phyloP scores from a whole-genome alignment of 1,140 invertebrate genomes.

The Procambarus virginalis region DNA sequence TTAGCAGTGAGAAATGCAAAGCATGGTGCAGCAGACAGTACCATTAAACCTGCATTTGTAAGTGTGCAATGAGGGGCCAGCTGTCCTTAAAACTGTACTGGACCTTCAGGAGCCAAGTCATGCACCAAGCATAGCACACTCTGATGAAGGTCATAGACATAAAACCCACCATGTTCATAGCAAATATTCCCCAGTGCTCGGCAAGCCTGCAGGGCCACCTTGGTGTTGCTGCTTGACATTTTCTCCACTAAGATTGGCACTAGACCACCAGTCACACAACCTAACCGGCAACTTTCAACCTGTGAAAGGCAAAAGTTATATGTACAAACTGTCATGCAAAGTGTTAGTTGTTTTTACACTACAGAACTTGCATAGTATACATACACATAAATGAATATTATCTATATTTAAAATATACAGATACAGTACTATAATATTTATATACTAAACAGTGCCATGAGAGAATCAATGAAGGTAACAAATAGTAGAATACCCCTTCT shows the following conservation, averaged over 20 bases:
- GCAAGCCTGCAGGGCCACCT: conserved; percentile 78
- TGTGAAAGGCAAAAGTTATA: neutral
- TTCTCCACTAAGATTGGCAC: conserved; percentile 51
- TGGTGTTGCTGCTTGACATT: conserved; percentile 48
- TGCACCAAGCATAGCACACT: conserved; percentile 1
- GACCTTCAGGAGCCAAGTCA: neutral
- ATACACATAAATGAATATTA: too few relatives aligned
- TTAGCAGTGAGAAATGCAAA: neutral
- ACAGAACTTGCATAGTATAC: too few relatives aligned
- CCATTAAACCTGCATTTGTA: neutral
- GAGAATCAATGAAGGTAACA: too few relatives aligned
- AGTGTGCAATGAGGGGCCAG: neutral
- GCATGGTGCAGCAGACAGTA: neutral
- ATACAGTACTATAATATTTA: too few relatives aligned
- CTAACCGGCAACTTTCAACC: conserved; percentile 59
- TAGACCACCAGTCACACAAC: conserved; percentile 48
- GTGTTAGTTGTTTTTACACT: too few relatives aligned
- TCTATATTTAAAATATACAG: too few relatives aligned
- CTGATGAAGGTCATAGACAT: neutral
- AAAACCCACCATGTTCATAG: conserved; percentile 85
- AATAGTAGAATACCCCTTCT: too few relatives aligned
- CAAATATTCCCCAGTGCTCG: conserved; percentile 91
- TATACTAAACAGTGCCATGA: too few relatives aligned
- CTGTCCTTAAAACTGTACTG: neutral
- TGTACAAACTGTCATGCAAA: too few relatives aligned